These are phyloP conservation scores for Triops longicaudatus DNA, from an alignment of 1,140 invertebrate genomes.

Conservation along the genomic window DNA sequence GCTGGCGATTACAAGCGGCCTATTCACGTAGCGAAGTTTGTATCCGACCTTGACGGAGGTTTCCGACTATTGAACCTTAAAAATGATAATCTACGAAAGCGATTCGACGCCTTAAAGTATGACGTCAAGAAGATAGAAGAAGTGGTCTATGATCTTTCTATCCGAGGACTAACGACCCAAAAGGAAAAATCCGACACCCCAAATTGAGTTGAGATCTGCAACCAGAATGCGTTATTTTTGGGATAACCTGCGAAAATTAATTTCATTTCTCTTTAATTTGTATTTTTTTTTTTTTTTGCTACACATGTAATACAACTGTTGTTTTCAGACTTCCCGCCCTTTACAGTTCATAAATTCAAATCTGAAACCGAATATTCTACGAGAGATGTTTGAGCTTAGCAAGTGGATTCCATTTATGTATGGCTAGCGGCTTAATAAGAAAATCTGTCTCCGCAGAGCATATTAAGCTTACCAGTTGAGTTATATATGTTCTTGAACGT, in stretches of 20 bases:
- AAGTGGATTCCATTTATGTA: too few species aligned
- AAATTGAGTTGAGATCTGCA: background rate
- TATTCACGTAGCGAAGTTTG: conserved; percentile 71
- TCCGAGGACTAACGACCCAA: conserved; percentile 56
- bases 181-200: background rate
- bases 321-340: too few species aligned
- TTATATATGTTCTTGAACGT: too few species aligned
- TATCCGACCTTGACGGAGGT: conserved; percentile 76
- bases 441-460: too few species aligned
- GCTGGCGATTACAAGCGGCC: conserved; percentile 71
- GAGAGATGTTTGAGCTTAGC: background rate
- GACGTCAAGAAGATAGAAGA: conserved; percentile 92
- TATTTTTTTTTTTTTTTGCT: too few species aligned
- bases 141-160: conserved; percentile 85
- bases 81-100: conserved; percentile 77
- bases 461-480: too few species aligned
- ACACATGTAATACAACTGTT: too few species aligned
- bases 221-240: background rate
- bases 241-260: background rate
- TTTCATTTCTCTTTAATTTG: background rate
- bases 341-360: too few species aligned
- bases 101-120: conserved; percentile 84
- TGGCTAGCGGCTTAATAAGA: too few species aligned
- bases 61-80: conserved; percentile 83
- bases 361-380: background rate